Percentiles rank a stretch among this genome's conserved stretches.
These are phyloP conservation scores for Oceanites oceanicus DNA, from an alignment of 2,113 vertebrate species.

Conservation along the genomic window DNA sequence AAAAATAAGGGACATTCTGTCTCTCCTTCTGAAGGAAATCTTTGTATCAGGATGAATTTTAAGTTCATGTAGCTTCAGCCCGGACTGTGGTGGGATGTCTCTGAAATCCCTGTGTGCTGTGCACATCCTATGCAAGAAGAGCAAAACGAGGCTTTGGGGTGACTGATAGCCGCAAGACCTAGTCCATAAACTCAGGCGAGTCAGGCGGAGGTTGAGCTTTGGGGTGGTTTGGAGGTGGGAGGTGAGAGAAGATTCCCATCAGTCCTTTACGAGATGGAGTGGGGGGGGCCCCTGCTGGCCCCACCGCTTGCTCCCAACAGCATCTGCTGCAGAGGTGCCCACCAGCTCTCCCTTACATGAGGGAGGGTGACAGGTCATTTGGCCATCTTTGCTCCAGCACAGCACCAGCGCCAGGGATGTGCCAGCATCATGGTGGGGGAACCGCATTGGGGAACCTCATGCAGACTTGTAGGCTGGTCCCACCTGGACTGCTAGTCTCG, in stretches of 20 bases:
- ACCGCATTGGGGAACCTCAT: neutral
- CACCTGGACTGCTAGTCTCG: neutral
- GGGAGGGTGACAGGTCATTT: fast-evolving
- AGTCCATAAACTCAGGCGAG: neutral
- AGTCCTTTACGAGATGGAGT: neutral
- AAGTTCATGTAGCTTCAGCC: neutral
- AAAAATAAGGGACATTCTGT: neutral
- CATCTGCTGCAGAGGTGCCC: neutral
- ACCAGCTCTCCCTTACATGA: neutral
- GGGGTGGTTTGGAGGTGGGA: neutral
- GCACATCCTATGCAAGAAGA: neutral
- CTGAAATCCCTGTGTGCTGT: neutral
- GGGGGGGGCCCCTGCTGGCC: fast-evolving
- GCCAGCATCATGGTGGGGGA: neutral
- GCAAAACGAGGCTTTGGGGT: neutral
- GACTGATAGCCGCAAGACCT: neutral
- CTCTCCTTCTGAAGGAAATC: neutral
- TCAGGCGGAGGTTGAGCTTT: neutral
- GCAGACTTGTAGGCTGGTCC: neutral
- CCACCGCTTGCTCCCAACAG: neutral
- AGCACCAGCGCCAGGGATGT: neutral
- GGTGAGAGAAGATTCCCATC: neutral
- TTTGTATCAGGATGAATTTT: neutral
- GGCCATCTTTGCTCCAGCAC: neutral
- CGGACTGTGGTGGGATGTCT: neutral